phyloP scores from a whole-genome alignment of 2,888 invertebrate genomes.

The Tenthredo mesomela region DNA sequence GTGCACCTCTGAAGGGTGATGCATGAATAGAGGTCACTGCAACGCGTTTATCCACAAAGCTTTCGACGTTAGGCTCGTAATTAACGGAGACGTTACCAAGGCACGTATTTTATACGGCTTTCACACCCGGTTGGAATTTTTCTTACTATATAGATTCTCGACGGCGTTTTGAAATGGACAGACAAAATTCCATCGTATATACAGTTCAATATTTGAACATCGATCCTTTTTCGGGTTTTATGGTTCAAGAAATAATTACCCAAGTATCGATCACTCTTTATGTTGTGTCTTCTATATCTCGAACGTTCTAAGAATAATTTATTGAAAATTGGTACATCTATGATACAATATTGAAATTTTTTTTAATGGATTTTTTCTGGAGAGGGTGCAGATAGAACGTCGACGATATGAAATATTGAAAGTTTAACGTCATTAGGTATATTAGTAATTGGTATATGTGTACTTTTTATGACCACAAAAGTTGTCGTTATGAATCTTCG shows the following conservation, averaged over 20 bases:
- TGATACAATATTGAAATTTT: neutral
- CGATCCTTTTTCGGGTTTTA: neutral
- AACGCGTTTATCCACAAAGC: conserved; percentile 29
- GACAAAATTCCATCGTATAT: neutral
- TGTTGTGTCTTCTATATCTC: neutral
- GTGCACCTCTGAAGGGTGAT: conserved; percentile 22
- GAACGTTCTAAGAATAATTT: neutral
- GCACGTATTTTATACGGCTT: conserved; percentile 41
- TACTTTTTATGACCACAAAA: neutral
- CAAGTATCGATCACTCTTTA: neutral
- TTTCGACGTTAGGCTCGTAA: conserved; percentile 32
- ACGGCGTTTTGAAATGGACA: neutral
- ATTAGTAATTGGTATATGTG: neutral
- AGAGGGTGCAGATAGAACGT: neutral
- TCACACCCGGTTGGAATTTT: conserved; percentile 34
- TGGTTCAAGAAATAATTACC: neutral
- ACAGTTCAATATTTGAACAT: neutral
- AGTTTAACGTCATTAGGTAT: conserved; percentile 1
- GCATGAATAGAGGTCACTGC: conserved; percentile 44
- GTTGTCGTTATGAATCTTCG: neutral
- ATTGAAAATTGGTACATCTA: neutral
- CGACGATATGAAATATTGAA: neutral
- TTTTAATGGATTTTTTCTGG: neutral
- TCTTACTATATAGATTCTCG: neutral
- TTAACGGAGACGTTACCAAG: conserved; percentile 42